A percentile compares a stretch with the other conserved stretches of the same genome.
Conservation (phyloP, 2,113 vertebrate species). For the Collichthys lucidus region DNA sequence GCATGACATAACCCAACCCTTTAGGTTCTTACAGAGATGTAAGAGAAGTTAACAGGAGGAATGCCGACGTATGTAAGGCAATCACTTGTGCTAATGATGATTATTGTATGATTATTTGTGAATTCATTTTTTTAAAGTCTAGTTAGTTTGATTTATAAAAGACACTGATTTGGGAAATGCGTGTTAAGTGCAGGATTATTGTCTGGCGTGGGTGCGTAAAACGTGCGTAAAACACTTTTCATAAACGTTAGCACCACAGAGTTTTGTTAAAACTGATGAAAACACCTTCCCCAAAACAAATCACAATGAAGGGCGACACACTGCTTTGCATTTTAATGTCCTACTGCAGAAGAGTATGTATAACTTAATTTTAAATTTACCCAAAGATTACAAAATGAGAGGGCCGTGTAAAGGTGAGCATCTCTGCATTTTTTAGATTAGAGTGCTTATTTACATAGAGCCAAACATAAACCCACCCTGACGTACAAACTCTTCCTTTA, state of each 20-base stretch:
- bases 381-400: not conserved
- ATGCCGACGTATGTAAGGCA: not conserved
- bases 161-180: not conserved
- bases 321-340: slow-evolving; percentile 6
- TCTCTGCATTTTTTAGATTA: slow-evolving; percentile 4
- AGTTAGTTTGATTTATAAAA: not conserved
- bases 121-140: not conserved
- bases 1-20: slow-evolving; percentile 64
- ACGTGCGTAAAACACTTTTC: slow-evolving; percentile 10
- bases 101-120: slow-evolving; percentile 6
- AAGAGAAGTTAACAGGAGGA: slow-evolving; percentile 29
- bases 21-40: slow-evolving; percentile 46
- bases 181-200: not conserved
- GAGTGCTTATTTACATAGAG: not conserved
- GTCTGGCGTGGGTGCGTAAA: not conserved
- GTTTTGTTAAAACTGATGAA: slow-evolving; percentile 29
- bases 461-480: not conserved
- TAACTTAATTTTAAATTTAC: not conserved
- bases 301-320: not conserved
- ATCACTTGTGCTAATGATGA: slow-evolving; percentile 8
- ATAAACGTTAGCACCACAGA: slow-evolving; percentile 4
- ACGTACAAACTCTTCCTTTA: not conserved
- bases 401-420: slow-evolving; percentile 13
- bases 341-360: not conserved
- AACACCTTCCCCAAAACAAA: slow-evolving; percentile 7